Evolutionary conservation across 2,888 invertebrate species (phyloP), one percentile per base, ranked within the genome.

Genomic region (Lithophane leautieri): DNA sequence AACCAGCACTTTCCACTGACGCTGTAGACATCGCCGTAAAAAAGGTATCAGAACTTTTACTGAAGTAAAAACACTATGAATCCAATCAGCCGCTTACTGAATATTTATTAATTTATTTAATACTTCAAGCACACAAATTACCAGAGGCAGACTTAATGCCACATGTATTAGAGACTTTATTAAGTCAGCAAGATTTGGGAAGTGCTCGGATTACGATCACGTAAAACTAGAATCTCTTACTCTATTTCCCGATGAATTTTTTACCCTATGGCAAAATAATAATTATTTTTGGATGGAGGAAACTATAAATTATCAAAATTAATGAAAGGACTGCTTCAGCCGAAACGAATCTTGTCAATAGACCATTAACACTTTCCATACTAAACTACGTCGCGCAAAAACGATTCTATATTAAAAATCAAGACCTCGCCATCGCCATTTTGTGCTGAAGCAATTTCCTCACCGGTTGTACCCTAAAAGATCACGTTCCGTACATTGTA

Each of bases 391-490:
- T n/a, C 54, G 60, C 42, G 7, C 22, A 58, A 79, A 65, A 66
- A 22, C 11, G 42, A 42, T 69, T 42, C 40, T 47, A 28, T 66
- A 72, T 82, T 76, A 79, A 84, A 81, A 81, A 84, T 84, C 84
- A 63, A 73, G 61, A 72, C 65, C 62, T 69, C 22, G 19, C 28
- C 54, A 52, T 62, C 62, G 52, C 81, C 68, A 79, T 76, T 76
- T 72, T 77, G 73, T 44, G 52, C 65, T 60, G 28, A 79, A 72
- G 73, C 82, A 84, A 85, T 86, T 79, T 86, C 85, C 82, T 78
- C n/a, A 70, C 73, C 77, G 77, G 79, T 79, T 79, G 68, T 76
- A 47, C 62, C 71, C 76, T 68, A 76, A 85, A 86, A 71, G 67
- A 76, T 78, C 85, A 83, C 83, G 84, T 86, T 77, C 68, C 69